Evolutionary conservation across 2,113 vertebrate genomes (phyloP), one percentile per base, ranked within the genome.

Genomic region (Gnathonemus echidnorhynchus): DNA sequence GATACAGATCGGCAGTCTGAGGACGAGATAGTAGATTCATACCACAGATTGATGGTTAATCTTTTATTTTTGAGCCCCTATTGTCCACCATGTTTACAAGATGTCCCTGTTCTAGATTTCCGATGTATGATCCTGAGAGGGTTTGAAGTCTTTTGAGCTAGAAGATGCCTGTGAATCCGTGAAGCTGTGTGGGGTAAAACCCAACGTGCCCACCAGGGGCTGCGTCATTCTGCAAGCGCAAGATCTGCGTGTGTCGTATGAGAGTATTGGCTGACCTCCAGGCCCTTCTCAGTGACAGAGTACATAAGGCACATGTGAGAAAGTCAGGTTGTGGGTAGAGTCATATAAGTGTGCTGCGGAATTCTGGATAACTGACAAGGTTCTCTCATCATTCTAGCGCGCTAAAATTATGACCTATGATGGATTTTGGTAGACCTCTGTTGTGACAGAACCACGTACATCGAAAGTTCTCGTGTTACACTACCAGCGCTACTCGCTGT

Each of bases 21-120:
- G 3, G 21, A 53, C 9, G 1, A 53, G 86, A 53, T 66, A 21
- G 17, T 24, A 21, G 52, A 45, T 62, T 35, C 24, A 31, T 42
- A 24, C 24, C 8, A 4, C 62, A 50, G 70, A 89, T 48, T 83
- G 49, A 89, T 8, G 35, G 77, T 48, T 89, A 62, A 89, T 86
- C 89, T 85, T 58, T 62, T 62, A 48, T 89, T 62, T 86, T 89
- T 85, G 83, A 86, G 56, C 77, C 53, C 31, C 31, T 86, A 42
- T 21, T 49, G 17, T 89, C 52, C 50, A 10, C 11, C n/a, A 5
- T 84, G 88, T 56, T 39, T 49, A 42, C 39, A 46, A 24, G 50
- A 49, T 9, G 31, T 31, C 77, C 15, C 89, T 85, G 80, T 46
- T 52, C 89, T 31, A 49, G 88, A 89, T 89, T 89, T 89, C 5